Evolutionary conservation across 2,113 vertebrate species (phyloP).

Genomic region (Engraulis encrasicolus): DNA sequence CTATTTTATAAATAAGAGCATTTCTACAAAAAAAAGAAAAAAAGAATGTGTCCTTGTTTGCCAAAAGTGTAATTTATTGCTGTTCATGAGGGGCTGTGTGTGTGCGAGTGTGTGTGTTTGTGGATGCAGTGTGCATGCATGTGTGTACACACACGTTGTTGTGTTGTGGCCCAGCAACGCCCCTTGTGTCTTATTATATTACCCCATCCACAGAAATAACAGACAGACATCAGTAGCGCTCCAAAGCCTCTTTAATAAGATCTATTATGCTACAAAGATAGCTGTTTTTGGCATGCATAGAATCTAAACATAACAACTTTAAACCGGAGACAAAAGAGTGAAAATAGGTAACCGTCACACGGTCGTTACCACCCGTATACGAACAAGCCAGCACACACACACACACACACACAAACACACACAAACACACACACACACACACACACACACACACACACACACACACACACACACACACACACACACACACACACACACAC

Average conservation of each 20-base stretch:
- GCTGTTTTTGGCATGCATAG: slow-evolving; percentile 50
- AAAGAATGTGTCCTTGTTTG: neutral
- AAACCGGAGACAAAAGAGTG: slow-evolving; percentile 4
- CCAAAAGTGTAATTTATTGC: neutral
- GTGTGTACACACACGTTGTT: no score
- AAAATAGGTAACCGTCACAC: slow-evolving; percentile 5
- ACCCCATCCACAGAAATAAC: neutral
- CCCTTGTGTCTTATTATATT: neutral
- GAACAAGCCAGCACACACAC: slow-evolving; percentile 11
- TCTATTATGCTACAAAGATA: slow-evolving; percentile 42
- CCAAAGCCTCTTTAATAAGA: slow-evolving; percentile 44
- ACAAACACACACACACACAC: neutral
- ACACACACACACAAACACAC: slow-evolving; percentile 24
- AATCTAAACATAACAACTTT: slow-evolving; percentile 36
- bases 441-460: neutral
- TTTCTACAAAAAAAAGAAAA: neutral
- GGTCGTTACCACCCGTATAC: neutral
- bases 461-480: slow-evolving; percentile 19
- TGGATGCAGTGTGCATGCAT: no score
- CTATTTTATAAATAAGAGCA: no score
- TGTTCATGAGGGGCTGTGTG: neutral
- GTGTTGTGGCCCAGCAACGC: neutral
- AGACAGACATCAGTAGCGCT: neutral
- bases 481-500: neutral
- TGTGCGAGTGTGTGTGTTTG: no score